These are phyloP conservation scores for Triplophysa siluroides DNA, from an alignment of 2,113 vertebrate genomes.

Conservation along the genomic window DNA sequence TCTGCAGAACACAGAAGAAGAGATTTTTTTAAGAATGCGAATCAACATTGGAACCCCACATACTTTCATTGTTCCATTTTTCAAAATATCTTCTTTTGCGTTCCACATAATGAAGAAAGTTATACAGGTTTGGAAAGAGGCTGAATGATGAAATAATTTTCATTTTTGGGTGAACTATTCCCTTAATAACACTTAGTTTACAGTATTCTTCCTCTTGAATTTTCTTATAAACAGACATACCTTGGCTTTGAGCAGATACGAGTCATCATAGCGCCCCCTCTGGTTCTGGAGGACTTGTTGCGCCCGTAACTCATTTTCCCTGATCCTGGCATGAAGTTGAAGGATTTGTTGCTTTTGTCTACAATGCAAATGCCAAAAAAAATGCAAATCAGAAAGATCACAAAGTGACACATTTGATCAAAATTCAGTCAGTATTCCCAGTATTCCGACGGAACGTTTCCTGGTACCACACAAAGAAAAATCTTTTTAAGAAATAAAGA, in stretches of 20 bases:
- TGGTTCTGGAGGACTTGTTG: slow-evolving; percentile 85
- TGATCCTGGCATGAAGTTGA: slow-evolving; percentile 87
- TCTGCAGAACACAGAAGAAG: too few species aligned
- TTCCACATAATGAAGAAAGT: too few species aligned
- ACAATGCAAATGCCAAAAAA: slow-evolving; percentile 62
- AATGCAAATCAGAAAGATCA: not conserved
- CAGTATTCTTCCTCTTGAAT: not conserved
- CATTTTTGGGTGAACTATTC: not conserved
- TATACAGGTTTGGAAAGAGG: too few species aligned
- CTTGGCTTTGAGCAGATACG: slow-evolving; percentile 76
- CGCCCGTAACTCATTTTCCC: slow-evolving; percentile 86
- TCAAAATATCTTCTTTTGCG: too few species aligned
- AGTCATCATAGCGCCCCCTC: slow-evolving; percentile 78
- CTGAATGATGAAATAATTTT: too few species aligned
- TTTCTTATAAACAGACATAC: slow-evolving; percentile 61
- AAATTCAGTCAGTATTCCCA: not conserved
- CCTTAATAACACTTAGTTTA: not conserved
- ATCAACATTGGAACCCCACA: too few species aligned
- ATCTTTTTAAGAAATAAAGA: not conserved
- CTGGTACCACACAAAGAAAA: not conserved
- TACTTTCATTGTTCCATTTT: too few species aligned
- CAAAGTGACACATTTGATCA: not conserved
- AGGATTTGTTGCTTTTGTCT: slow-evolving; percentile 95
- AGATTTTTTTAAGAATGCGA: too few species aligned
- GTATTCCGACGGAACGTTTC: too few species aligned